Conservation (phyloP, 2,113 vertebrate genomes). For the Larimichthys polyactis region DNA sequence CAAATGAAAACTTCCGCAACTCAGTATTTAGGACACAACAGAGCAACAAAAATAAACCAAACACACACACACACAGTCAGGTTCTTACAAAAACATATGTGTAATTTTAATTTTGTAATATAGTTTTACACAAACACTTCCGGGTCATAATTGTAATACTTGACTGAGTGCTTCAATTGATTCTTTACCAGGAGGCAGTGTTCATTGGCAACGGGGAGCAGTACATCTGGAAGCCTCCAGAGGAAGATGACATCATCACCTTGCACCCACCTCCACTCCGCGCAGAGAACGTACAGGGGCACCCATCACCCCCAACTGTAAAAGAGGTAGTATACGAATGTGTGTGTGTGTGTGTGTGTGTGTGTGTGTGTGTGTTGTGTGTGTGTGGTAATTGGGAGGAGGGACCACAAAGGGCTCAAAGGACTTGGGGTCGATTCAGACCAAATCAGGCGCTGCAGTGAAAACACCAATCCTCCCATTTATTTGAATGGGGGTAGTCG, state of each 20-base stretch:
- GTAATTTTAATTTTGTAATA: neutral
- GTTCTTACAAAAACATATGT: neutral
- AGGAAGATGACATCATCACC: conserved; percentile 82
- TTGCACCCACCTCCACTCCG: conserved; percentile 73
- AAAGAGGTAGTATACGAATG: conserved; percentile 78
- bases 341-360: conserved; percentile 23
- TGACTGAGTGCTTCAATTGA: conserved; percentile 12
- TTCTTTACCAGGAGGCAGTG: conserved; percentile 78
- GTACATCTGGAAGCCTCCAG: conserved; percentile 88
- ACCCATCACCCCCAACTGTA: conserved; percentile 69
- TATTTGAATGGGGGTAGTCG: too few species aligned
- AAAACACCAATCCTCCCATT: too few species aligned
- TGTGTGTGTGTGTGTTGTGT: conserved; percentile 23
- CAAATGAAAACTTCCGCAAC: conserved; percentile 2
- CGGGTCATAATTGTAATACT: neutral
- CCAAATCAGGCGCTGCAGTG: too few species aligned
- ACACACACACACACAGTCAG: neutral
- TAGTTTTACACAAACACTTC: neutral
- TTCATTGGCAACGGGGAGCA: conserved; percentile 87
- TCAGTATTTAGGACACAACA: neutral
- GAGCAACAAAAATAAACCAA: neutral
- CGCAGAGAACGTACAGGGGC: conserved; percentile 76
- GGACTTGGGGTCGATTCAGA: neutral
- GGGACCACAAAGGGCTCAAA: neutral
- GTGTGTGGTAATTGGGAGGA: neutral